Conservation (phyloP, 2,888 invertebrate genomes). For the Drosophila merina region DNA sequence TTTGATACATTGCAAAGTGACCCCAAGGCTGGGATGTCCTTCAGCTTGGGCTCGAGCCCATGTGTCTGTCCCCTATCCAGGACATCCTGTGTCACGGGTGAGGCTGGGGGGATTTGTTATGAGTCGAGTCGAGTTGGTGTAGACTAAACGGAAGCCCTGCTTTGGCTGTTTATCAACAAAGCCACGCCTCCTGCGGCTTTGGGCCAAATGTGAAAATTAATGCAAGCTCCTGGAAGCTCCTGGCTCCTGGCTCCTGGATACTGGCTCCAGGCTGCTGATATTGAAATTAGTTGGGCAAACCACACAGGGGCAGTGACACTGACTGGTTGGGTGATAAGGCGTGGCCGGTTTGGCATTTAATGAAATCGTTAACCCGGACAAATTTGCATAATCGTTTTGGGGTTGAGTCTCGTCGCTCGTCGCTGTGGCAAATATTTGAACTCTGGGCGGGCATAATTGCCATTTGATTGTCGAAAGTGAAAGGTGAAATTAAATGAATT, state of each 20-base stretch:
- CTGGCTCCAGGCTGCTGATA: conserved; percentile 56
- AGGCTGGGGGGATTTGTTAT: conserved; percentile 51
- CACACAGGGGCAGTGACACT: conserved; percentile 15
- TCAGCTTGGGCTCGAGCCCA: conserved; percentile 6
- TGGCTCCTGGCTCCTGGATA: conserved; percentile 17
- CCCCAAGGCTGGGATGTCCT: conserved; percentile 48
- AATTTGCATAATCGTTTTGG: conserved; percentile 69
- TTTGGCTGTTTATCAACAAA: conserved; percentile 52
- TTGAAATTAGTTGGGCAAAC: conserved; percentile 63
- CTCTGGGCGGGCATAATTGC: conserved; percentile 53
- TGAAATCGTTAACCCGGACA: conserved; percentile 47
- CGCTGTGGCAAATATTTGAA: conserved; percentile 58
- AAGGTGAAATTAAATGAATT: conserved; percentile 16
- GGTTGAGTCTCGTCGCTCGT: not conserved
- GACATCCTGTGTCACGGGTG: conserved; percentile 32
- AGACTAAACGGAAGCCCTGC: conserved; percentile 46
- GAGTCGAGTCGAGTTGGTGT: conserved; percentile 39
- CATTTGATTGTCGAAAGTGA: conserved; percentile 29
- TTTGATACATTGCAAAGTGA: conserved; percentile 61
- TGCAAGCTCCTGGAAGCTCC: conserved; percentile 42
- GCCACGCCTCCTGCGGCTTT: conserved; percentile 55
- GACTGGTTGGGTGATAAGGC: conserved; percentile 51
- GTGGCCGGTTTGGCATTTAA: conserved; percentile 44
- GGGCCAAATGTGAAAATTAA: conserved; percentile 67
- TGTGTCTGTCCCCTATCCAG: conserved; percentile 14